A percentile compares a stretch with the other conserved stretches of the same genome.
phyloP scores from a whole-genome alignment of 2,113 vertebrate genomes.

The Heloderma charlesbogerti region DNA sequence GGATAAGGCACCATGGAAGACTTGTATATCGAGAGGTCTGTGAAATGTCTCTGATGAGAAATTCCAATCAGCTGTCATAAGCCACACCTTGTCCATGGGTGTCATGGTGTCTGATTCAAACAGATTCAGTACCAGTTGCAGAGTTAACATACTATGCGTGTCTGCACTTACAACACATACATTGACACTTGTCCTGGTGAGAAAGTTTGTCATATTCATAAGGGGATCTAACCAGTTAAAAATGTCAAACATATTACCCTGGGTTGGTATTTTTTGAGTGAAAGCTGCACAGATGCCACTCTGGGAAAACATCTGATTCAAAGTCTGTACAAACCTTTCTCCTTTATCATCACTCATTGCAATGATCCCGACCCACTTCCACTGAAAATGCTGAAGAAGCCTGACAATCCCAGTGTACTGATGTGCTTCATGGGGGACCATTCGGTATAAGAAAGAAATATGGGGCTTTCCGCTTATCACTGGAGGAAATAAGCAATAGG shows the following conservation, averaged over 20 bases:
- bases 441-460: neutral
- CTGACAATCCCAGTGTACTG: neutral
- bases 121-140: neutral
- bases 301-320: neutral
- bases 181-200: neutral
- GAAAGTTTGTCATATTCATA: neutral
- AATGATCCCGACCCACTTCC: neutral
- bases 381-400: neutral
- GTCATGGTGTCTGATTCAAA: neutral
- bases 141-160: neutral
- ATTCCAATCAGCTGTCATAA: slow-evolving; percentile 6
- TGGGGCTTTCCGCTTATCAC: neutral
- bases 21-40: fast-evolving
- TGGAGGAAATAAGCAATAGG: slow-evolving; percentile 10
- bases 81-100: neutral
- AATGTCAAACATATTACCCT: neutral
- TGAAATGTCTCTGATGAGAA: neutral
- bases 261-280: neutral
- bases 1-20: slow-evolving; percentile 12
- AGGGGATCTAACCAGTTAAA: neutral
- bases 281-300: slow-evolving; percentile 8
- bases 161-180: neutral
- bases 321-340: neutral
- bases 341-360: neutral
- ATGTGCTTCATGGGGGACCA: neutral